Evolutionary conservation across 1,140 invertebrate species (phyloP), one percentile per base, ranked within the genome.

Genomic region (Drosophila grimshawi): DNA sequence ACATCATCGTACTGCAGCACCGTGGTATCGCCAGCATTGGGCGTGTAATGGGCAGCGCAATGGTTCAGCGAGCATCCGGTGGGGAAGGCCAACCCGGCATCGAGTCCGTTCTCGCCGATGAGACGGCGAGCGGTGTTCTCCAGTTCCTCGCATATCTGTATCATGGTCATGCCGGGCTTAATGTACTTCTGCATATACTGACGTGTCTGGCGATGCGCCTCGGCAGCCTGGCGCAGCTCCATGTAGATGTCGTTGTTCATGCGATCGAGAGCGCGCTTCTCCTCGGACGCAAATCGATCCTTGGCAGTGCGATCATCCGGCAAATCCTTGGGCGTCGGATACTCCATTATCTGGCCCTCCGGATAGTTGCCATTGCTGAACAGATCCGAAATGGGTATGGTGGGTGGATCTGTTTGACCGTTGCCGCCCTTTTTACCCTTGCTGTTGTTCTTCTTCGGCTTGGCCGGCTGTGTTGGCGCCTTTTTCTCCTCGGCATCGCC

Each of bases 41-140:
- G 99, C 11, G 99, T 99, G 91, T 99, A 99, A 94, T 99, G 99
- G 66, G 99, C 99, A 76, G 99, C 99, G 92, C 98, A 99, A 92
- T 99, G 96, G 93, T 99, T 99, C 19, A 99, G 94, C 4, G 98
- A 99, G 91, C 99, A 99, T 1, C 99, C 99, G 46, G 99, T 99
- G 6, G 99, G 99, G 93, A 99, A 99, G 19, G 99, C 99, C 37
- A 99, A 93, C 3, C 99, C 99, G 32, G 99, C 98, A 81, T 99
- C 96, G 0, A 99, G 93, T 7, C 98, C 98, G 92, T 99, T 97
- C 93, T 99, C 99, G 43, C 95, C 96, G 80, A 99, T 99, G 52
- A 99, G 93, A 86, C 95, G 96, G 11, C 99, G 95, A 3, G 98
- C 97, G 11, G 96, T 98, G 7, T 95, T 95, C 93, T 99, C 99